Base-by-base conservation (phyloP, 2,888 invertebrate genomes). In the Cetonia aurata region DNA sequence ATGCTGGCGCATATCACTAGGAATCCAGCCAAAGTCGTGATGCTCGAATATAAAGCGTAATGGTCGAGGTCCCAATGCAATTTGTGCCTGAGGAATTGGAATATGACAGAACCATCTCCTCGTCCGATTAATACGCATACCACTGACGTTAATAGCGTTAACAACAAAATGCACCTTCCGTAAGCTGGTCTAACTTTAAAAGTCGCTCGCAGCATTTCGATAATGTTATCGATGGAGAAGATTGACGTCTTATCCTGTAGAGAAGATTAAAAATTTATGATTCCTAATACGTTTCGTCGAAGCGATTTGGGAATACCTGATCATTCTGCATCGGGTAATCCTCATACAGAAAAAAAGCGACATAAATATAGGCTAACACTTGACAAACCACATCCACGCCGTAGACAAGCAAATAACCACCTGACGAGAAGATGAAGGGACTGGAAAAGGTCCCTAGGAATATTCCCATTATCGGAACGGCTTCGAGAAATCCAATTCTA, bases 401-500 rank as follows among this genome's bases (percentile, higher is more conserved):
- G 73, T 89, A 87, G 17, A 90, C 83, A 57, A 85, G 85, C 0
- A 86, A 82, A 78, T 88, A 89, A 9, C 89, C 89, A 17, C 86
- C 85, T 1, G 81, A 79, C 42, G 85, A 85, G 67, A 91, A 87
- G 1, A 91, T 77, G 71, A 88, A 87, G 1, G 92, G 87, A 75
- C 92, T 91, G 0, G 84, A 77, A 19, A 91, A 79, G 9, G 87
- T 86, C 10, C 93, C 93, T 19, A 87, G 69, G 70, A 92, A 85
- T 72, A 89, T 84, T n/a, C 93, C 93, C 0, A 87, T 78, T 59
- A 88, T 88, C 19, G 91, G 83, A 0, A 87, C 82, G 0, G 87
- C 88, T 79, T 92, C 90, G 73, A 92, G 80, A 44, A 89, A 76
- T 1, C 88, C 89, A 88, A 91, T 89, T 81, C 92, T 91, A 81